These are phyloP conservation scores for Oreortyx pictus DNA, from an alignment of 2,797 vertebrate species.

Conservation along the genomic window DNA sequence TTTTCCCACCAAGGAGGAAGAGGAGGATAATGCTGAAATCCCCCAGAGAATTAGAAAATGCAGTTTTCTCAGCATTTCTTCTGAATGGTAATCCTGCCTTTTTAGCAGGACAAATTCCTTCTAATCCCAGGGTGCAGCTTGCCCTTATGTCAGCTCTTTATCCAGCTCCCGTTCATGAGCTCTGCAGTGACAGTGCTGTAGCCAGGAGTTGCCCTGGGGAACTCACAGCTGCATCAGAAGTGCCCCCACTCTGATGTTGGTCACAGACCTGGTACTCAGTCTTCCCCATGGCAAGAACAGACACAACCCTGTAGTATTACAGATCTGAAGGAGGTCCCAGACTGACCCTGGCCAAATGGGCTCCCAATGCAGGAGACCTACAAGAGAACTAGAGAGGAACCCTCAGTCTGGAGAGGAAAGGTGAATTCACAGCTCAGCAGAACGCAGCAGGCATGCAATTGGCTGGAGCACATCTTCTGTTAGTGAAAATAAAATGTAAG, in stretches of 20 bases:
- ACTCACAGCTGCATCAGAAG: neutral
- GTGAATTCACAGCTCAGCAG: conserved; percentile 57
- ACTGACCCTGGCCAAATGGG: accelerated
- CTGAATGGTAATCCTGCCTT: neutral
- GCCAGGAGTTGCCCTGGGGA: neutral
- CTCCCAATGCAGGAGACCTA: neutral
- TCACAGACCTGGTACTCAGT: accelerated
- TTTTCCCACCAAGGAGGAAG: neutral
- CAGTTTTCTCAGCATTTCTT: neutral
- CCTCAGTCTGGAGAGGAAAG: neutral
- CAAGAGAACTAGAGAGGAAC: neutral
- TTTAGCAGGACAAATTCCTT: neutral
- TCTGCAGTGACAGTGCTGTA: accelerated
- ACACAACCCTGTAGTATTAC: neutral
- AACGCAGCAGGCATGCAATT: neutral
- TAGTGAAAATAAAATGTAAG: conserved; percentile 62
- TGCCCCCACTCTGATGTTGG: accelerated
- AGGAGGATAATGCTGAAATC: neutral
- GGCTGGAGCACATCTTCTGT: conserved; percentile 21
- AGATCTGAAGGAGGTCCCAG: neutral
- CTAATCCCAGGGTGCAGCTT: neutral
- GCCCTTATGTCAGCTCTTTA: neutral
- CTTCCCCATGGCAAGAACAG: neutral
- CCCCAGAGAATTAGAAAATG: neutral
- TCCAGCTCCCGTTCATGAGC: neutral